A percentile compares a stretch with the other conserved stretches of the same genome.
These are phyloP conservation scores for Siniperca undulata DNA, from an alignment of 2,797 vertebrate genomes.

Conservation along the genomic window DNA sequence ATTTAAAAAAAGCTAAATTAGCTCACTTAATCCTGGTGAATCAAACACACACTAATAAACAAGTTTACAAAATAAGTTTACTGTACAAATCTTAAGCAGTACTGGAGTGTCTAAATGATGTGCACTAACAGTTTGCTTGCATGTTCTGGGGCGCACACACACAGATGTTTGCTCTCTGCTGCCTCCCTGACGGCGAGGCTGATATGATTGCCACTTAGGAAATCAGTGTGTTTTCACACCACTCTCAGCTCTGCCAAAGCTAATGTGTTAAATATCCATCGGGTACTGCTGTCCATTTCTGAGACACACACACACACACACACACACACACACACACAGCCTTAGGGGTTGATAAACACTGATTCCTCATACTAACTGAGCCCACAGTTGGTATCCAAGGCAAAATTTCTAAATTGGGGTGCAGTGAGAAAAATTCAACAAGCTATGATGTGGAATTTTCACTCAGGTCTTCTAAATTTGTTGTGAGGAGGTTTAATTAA, in stretches of 20 bases:
- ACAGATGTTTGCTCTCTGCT: conserved; percentile 85
- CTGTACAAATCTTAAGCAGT: conserved; percentile 27
- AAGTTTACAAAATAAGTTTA: conserved; percentile 22
- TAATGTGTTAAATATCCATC: conserved; percentile 85
- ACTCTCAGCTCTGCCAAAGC: conserved; percentile 83
- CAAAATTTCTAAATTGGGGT: conserved; percentile 76
- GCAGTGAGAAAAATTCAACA: conserved; percentile 64
- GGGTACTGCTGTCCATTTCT: conserved; percentile 83
- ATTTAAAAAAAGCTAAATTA: conserved; percentile 7
- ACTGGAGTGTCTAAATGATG: conserved; percentile 37
- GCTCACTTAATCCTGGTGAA: background rate
- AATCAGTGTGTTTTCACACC: conserved; percentile 86
- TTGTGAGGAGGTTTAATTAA: conserved; percentile 50
- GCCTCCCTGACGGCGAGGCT: conserved; percentile 79
- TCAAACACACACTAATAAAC: conserved; percentile 4
- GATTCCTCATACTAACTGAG: conserved; percentile 78
- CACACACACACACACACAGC: conserved; percentile 55
- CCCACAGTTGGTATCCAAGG: conserved; percentile 62
- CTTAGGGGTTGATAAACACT: conserved; percentile 75
- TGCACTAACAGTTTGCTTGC: conserved; percentile 29
- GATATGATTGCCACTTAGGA: conserved; percentile 86
- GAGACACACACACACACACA: conserved; percentile 53
- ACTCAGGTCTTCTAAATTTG: conserved; percentile 68
- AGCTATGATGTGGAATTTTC: conserved; percentile 64
- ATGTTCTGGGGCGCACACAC: conserved; percentile 57